Percentiles rank a stretch among this genome's conserved stretches.
Evolutionary conservation across 2,797 vertebrate genomes (phyloP).

Genomic region (Buphagus erythrorhynchus): DNA sequence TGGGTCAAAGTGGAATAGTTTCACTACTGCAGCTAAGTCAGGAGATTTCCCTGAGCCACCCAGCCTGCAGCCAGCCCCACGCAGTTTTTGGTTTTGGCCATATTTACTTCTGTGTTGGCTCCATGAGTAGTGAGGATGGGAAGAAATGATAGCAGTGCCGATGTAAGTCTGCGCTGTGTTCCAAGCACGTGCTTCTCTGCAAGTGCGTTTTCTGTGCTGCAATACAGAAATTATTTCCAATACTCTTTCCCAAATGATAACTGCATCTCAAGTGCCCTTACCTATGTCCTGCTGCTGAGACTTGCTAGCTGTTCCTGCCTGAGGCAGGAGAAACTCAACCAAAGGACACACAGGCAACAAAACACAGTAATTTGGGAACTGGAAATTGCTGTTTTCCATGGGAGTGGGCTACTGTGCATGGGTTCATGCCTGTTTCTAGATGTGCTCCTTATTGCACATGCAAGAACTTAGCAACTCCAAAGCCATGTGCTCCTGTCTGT

Average conservation of each 20-base stretch:
- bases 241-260: neutral
- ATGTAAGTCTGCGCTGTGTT: neutral
- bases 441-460: neutral
- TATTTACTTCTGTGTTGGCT: neutral
- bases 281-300: neutral
- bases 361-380: neutral
- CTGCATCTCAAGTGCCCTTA: neutral
- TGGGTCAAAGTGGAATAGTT: neutral
- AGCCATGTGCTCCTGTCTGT: fast-evolving
- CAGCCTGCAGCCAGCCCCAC: neutral
- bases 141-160: neutral
- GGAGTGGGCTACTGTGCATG: neutral
- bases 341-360: neutral
- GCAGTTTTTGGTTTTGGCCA: neutral
- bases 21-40: neutral
- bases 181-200: fast-evolving
- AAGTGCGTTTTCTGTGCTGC: neutral
- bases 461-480: fast-evolving
- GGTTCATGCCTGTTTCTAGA: neutral
- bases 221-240: neutral
- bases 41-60: neutral
- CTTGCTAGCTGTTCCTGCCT: neutral
- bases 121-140: neutral
- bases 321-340: neutral
- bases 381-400: neutral